Evolutionary conservation across 2,888 invertebrate species (phyloP).

Genomic region (Yponomeuta plumbellus): DNA sequence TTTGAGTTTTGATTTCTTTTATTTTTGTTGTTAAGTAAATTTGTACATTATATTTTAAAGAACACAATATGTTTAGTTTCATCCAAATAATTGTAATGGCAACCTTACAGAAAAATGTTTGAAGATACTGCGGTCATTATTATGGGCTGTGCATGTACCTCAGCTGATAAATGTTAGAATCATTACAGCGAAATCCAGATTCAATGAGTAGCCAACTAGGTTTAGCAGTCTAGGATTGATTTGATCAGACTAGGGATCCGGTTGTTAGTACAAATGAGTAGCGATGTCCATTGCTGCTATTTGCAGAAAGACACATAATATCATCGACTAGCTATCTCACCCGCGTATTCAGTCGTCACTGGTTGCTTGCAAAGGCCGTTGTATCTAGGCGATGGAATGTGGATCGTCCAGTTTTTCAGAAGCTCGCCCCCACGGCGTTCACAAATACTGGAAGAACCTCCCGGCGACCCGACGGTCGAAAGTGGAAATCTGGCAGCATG

Average conservation of each 20-base stretch:
- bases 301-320: constrained; percentile 56
- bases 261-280: constrained; percentile 51
- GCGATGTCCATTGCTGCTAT: constrained; percentile 73
- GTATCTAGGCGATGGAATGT: constrained; percentile 71
- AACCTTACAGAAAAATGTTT: constrained; percentile 55
- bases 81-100: constrained; percentile 44
- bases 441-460: constrained; percentile 58
- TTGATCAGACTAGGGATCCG: constrained; percentile 40
- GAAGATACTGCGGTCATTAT: constrained; percentile 33
- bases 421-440: constrained; percentile 66
- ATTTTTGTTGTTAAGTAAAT: background rate
- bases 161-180: background rate
- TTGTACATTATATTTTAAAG: constrained; percentile 6
- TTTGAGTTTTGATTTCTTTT: background rate
- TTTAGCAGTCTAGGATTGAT: constrained; percentile 53
- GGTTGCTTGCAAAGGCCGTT: constrained; percentile 66
- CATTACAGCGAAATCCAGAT: constrained; percentile 32
- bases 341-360: constrained; percentile 53
- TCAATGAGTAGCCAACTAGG: constrained; percentile 42
- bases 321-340: constrained; percentile 65
- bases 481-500: constrained; percentile 68
- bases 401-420: constrained; percentile 78
- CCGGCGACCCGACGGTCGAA: constrained; percentile 66
- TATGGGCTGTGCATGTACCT: background rate
- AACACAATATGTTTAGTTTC: background rate